phyloP scores from a whole-genome alignment of 2,888 invertebrate genomes.

The Lithophane socia region DNA sequence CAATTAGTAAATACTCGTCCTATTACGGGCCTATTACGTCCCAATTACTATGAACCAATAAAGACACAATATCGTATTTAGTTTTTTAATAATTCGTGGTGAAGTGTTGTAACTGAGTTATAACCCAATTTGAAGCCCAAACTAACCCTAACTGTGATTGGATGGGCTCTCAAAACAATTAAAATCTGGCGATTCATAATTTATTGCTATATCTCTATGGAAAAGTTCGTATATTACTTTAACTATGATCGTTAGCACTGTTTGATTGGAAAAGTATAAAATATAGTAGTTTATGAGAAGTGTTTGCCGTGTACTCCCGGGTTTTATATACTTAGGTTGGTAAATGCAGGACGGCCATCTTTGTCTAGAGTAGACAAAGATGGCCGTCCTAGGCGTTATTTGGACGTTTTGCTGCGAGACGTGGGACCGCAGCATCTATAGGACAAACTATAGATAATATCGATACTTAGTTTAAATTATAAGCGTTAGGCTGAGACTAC shows the following conservation, averaged over 20 bases:
- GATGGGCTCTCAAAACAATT: slow-evolving; percentile 28
- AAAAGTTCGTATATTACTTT: slow-evolving; percentile 14
- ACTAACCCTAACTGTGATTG: slow-evolving; percentile 26
- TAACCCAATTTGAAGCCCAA: slow-evolving; percentile 40
- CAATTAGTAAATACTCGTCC: background rate
- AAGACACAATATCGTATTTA: slow-evolving; percentile 16
- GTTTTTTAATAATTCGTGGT: slow-evolving; percentile 43
- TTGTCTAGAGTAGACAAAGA: no score
- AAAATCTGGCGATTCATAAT: slow-evolving; percentile 27
- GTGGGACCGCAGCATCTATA: background rate
- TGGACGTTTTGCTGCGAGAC: background rate
- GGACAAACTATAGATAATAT: no score
- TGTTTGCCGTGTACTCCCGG: background rate
- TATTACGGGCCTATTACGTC: background rate
- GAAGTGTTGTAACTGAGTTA: slow-evolving; percentile 23
- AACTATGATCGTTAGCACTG: slow-evolving; percentile 14
- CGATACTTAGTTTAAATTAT: background rate
- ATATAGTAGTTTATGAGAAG: background rate
- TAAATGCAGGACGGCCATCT: background rate
- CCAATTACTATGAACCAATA: slow-evolving; percentile 15
- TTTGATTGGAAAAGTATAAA: slow-evolving; percentile 11
- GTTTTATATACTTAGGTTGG: background rate
- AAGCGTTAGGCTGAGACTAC: no score
- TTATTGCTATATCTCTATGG: background rate
- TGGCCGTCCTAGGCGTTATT: no score